Percentiles rank a stretch among this genome's conserved stretches.
Conservation (phyloP, 1,140 invertebrate species). For the Macrobrachium nipponense region DNA sequence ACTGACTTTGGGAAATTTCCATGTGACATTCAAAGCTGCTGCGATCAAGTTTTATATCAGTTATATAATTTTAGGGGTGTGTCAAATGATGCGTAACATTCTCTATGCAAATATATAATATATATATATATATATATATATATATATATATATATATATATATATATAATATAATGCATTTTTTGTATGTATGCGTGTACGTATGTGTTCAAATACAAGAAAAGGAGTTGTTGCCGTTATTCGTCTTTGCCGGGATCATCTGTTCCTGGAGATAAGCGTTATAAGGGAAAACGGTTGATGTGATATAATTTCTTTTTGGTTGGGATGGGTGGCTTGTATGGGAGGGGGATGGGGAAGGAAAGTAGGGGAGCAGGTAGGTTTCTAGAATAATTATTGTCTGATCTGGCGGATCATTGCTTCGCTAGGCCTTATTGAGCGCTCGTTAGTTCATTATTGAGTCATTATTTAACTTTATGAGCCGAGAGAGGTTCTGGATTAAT, state of each 20-base stretch:
- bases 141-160: conserved; percentile 2
- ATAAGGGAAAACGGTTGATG: no score
- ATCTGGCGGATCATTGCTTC: conserved; percentile 15
- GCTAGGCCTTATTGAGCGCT: conserved; percentile 48
- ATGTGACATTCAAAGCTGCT: no score
- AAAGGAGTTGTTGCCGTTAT: no score
- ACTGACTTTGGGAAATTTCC: no score
- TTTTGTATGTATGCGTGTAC: no score
- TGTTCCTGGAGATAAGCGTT: no score
- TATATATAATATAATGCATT: no score
- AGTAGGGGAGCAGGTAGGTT: background rate
- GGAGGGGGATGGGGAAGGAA: background rate
- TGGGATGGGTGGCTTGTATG: no score
- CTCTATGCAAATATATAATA: background rate
- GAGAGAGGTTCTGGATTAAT: conserved; percentile 55
- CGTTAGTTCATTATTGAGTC: conserved; percentile 58
- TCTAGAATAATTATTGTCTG: background rate
- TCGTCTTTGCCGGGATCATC: no score
- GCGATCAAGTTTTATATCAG: background rate
- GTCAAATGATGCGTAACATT: background rate
- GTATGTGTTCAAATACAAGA: no score
- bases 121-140: background rate
- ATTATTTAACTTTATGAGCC: conserved; percentile 60
- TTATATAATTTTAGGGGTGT: background rate
- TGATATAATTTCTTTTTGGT: no score